These are phyloP conservation scores for Papio anubis DNA, from an alignment of 2,113 vertebrate species.

Conservation along the genomic window DNA sequence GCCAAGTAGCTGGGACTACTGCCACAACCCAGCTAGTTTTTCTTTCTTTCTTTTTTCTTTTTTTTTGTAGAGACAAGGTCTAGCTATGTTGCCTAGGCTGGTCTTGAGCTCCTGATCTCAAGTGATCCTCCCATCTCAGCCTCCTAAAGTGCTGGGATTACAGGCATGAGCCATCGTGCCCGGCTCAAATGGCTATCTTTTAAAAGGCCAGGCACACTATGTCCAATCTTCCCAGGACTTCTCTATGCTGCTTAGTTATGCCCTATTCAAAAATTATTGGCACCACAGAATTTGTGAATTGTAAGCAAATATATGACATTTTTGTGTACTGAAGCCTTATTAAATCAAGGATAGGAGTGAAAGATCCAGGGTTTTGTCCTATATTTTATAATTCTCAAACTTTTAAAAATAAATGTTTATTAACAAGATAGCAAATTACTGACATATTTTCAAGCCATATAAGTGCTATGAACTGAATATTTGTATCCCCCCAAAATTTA, in stretches of 20 bases:
- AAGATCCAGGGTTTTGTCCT: not conserved
- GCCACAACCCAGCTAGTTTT: not conserved
- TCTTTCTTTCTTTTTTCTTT: not conserved
- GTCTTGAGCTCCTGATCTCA: not conserved
- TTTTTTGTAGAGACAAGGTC: not conserved
- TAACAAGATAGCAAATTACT: not conserved
- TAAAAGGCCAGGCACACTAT: not conserved
- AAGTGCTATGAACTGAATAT: not conserved
- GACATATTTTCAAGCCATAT: not conserved
- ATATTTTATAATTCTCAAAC: not conserved
- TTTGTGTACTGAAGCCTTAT: not conserved
- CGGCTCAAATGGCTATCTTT: not conserved
- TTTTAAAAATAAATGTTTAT: not conserved
- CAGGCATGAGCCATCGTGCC: not conserved
- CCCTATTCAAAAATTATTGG: not conserved
- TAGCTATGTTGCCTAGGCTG: not conserved
- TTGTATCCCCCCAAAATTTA: not conserved
- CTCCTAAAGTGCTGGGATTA: not conserved
- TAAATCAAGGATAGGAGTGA: conserved; percentile 19
- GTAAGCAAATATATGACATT: not conserved
- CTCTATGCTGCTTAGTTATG: not conserved
- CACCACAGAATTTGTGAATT: not conserved
- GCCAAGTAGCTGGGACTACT: not conserved
- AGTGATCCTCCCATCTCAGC: not conserved
- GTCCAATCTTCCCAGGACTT: not conserved